Evolutionary conservation across 2,797 vertebrate species (phyloP), one percentile per base, ranked within the genome.

Genomic region (Acanthopagrus latus): DNA sequence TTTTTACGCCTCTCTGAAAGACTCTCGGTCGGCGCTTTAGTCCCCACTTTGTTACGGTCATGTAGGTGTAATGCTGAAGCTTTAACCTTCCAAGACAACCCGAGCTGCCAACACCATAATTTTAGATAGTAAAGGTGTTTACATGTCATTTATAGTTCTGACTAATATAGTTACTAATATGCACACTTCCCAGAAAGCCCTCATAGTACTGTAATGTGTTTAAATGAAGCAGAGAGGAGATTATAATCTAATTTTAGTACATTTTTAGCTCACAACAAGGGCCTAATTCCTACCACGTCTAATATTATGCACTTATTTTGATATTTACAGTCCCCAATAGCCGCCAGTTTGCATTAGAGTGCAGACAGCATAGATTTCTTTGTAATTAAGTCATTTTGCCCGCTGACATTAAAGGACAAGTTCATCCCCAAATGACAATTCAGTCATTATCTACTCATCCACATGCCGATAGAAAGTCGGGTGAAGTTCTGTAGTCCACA

Each of bases 101-200:
- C 50, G 48, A 56, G 66, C 51, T 20, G 67, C 46, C 25, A 43
- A 71, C 16, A 3, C 29, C 5, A 20, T 50, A 9, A 64, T 65
- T 27, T 64, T 44, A 48, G 27, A 50, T 21, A 43, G 6, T 48
- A 23, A 50, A 46, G 9, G 27, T 13, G 13, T 70, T 55, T 66
- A 50, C 21, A 11, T 38, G 29, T 55, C 27, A 64, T 59, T 80
- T 23, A 69, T 54, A 33, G 27, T 33, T 64, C 58, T 64, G 54
- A 47, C 72, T 63, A 17, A 51, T 71, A 29, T 7, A 33, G 5
- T 7, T 33, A 33, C 29, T 33, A 16, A 46, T 70, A 63, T 73
- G 52, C 68, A 66, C 65, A 50, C 69, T 74, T 62, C 46, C 59
- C 76, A 44, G 27, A 41, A 71, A 55, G 21, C 46, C 21, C 20